Evolutionary conservation across 2,797 vertebrate species (phyloP).

Genomic region (Pelobates cultripes): DNA sequence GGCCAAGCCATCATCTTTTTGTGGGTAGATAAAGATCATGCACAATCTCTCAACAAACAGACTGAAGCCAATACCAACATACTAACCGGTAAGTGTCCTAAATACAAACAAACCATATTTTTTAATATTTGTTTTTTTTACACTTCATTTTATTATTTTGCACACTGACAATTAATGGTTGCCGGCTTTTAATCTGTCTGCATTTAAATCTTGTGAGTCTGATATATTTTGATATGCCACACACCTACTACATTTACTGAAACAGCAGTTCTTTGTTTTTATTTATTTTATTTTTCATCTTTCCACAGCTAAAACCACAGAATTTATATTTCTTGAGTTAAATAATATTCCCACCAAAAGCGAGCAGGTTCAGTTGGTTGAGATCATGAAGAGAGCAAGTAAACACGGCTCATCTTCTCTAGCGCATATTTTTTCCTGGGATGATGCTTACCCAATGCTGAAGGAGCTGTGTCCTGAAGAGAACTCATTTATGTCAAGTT

Average conservation of each 20-base stretch:
- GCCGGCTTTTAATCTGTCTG: too few relatives aligned
- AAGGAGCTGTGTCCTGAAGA: constrained; percentile 70
- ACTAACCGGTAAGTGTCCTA: too few relatives aligned
- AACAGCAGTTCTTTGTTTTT: constrained; percentile 1
- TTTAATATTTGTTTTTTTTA: too few relatives aligned
- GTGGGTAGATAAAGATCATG: constrained; percentile 78
- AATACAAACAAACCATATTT: too few relatives aligned
- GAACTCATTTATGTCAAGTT: constrained; percentile 67
- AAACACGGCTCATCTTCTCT: constrained; percentile 67
- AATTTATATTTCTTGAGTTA: constrained; percentile 84
- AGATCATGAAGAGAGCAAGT: constrained; percentile 81
- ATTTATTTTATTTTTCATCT: constrained; percentile 55
- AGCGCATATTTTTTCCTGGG: constrained; percentile 71
- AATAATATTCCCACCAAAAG: constrained; percentile 70
- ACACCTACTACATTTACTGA: too few relatives aligned
- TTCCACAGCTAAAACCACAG: constrained; percentile 72
- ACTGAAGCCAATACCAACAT: constrained; percentile 57
- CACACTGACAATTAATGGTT: too few relatives aligned
- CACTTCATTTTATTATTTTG: too few relatives aligned
- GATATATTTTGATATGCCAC: too few relatives aligned
- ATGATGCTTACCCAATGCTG: constrained; percentile 75
- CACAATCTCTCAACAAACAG: constrained; percentile 70
- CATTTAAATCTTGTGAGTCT: too few relatives aligned
- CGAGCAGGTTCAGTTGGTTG: constrained; percentile 77
- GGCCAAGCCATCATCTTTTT: constrained; percentile 77